Evolutionary conservation across 2,113 vertebrate genomes (phyloP).

Genomic region (Origma solitaria): DNA sequence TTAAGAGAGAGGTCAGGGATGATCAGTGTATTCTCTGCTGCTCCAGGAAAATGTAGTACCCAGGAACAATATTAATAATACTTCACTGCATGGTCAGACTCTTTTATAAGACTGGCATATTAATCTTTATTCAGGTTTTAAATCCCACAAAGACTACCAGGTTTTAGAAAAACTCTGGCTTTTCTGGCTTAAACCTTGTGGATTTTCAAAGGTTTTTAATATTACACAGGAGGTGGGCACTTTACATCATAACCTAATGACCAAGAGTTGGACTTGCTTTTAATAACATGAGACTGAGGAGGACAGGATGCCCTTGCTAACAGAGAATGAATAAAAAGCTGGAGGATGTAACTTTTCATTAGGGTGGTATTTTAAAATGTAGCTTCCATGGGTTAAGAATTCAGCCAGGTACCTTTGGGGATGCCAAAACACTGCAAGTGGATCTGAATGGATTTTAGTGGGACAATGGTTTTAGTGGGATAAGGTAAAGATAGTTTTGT

Average conservation of each 20-base stretch:
- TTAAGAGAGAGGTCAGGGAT: neutral
- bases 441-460: no score
- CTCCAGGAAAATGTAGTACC: neutral
- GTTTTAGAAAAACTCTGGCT: neutral
- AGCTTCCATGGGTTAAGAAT: neutral
- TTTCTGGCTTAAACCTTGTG: neutral
- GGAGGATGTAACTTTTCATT: neutral
- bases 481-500: neutral
- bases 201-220: neutral
- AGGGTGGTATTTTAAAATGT: neutral
- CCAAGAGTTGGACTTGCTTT: neutral
- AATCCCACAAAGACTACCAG: neutral
- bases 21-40: neutral
- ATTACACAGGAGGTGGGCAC: neutral
- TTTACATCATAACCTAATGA: neutral
- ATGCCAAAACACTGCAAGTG: neutral
- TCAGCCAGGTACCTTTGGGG: neutral
- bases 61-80: neutral
- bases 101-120: neutral
- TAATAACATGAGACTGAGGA: neutral
- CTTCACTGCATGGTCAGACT: neutral
- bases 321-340: neutral
- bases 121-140: neutral
- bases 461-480: no score
- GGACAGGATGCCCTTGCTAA: neutral